These are phyloP conservation scores for Melipona bicolor DNA, from an alignment of 2,888 invertebrate species.

Conservation along the genomic window DNA sequence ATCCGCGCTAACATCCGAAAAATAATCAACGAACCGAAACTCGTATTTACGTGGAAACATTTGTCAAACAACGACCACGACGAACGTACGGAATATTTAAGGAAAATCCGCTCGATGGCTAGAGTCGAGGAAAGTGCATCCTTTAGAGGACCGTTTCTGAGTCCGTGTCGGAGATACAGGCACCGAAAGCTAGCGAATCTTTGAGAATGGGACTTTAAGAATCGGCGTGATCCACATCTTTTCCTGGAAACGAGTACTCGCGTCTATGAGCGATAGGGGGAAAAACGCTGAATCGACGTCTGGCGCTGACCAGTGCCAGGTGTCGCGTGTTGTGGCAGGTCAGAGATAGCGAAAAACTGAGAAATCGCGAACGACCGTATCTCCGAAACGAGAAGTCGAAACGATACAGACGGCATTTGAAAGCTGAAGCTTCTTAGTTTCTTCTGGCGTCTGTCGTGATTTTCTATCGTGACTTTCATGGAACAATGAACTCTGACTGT, in stretches of 20 bases:
- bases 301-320: not conserved
- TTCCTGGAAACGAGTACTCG: conserved; percentile 5
- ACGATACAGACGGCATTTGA: not conserved
- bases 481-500: no score
- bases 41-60: not conserved
- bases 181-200: not conserved
- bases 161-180: not conserved
- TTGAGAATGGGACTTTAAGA: conserved; percentile 2
- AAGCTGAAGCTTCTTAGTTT: not conserved
- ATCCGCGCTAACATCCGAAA: not conserved
- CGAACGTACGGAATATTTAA: not conserved
- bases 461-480: not conserved
- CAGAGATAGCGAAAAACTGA: not conserved
- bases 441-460: accelerated
- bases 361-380: conserved; percentile 12
- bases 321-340: conserved; percentile 8
- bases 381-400: not conserved
- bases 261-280: not conserved
- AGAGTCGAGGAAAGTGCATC: not conserved
- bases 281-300: conserved; percentile 9
- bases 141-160: not conserved
- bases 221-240: not conserved
- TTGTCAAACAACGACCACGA: not conserved
- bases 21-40: not conserved
- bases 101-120: no score